phyloP scores from a whole-genome alignment of 2,888 invertebrate species.

The Thera obeliscata region DNA sequence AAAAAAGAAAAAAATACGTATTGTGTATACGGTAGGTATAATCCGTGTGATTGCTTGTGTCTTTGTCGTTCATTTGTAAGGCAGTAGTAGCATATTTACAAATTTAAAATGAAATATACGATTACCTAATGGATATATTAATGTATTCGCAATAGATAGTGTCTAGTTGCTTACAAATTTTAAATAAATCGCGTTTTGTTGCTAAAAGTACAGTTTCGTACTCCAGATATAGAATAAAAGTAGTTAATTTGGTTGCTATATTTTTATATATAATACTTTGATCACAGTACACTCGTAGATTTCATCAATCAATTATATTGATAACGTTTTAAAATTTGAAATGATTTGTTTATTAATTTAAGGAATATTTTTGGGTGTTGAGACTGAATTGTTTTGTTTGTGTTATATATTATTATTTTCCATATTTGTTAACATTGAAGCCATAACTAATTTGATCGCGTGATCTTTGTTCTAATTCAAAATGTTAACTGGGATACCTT shows the following conservation, averaged over 20 bases:
- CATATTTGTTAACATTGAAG: constrained; percentile 59
- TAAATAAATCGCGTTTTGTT: constrained; percentile 54
- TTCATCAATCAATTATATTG: constrained; percentile 20
- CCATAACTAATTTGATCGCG: constrained; percentile 60
- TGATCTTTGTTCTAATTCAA: constrained; percentile 49
- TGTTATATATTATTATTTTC: constrained; percentile 82
- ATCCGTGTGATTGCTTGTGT: constrained; percentile 57
- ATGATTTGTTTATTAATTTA: constrained; percentile 59
- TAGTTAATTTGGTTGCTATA: constrained; percentile 66
- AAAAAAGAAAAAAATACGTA: constrained; percentile 74
- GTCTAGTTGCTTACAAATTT: constrained; percentile 75
- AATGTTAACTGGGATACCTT: constrained; percentile 61
- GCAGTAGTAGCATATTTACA: constrained; percentile 34
- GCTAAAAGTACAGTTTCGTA: constrained; percentile 48
- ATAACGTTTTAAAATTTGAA: constrained; percentile 20
- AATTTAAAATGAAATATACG: constrained; percentile 40
- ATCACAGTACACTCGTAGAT: constrained; percentile 29
- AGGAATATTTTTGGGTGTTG: constrained; percentile 76
- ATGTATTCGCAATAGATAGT: constrained; percentile 69
- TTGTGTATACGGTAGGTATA: constrained; percentile 82
- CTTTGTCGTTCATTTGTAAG: constrained; percentile 40
- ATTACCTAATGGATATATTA: constrained; percentile 50
- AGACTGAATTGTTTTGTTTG: constrained; percentile 84
- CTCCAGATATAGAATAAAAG: constrained; percentile 57
- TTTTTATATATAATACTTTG: constrained; percentile 64